phyloP scores from a whole-genome alignment of 2,797 vertebrate species.

The Typhlichthys subterraneus region DNA sequence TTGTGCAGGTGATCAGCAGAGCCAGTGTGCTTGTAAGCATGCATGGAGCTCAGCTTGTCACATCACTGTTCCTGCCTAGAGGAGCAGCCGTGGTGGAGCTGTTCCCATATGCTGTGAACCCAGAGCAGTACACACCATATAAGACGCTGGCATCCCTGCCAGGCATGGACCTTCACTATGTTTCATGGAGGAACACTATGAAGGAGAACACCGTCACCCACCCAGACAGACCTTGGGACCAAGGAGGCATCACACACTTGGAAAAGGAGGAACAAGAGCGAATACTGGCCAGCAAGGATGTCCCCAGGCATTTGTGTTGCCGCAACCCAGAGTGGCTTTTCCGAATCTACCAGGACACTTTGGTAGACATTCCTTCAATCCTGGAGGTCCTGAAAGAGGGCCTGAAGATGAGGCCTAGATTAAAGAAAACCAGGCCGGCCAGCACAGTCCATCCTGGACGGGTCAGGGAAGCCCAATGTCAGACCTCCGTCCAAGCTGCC shows the following conservation, averaged over 20 bases:
- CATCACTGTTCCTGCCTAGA: conserved; percentile 91
- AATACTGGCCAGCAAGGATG: conserved; percentile 88
- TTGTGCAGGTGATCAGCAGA: conserved; percentile 84
- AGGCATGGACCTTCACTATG: conserved; percentile 96
- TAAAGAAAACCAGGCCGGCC: conserved; percentile 80
- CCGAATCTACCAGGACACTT: conserved; percentile 97
- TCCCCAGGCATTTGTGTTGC: conserved; percentile 93
- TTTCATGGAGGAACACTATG: conserved; percentile 88
- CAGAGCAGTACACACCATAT: conserved; percentile 96
- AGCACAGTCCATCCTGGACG: conserved; percentile 89
- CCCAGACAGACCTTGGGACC: conserved; percentile 92
- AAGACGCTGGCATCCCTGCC: conserved; percentile 91
- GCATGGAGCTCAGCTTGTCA: conserved; percentile 95
- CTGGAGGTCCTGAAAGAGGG: conserved; percentile 82
- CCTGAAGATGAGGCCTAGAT: conserved; percentile 81
- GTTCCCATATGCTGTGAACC: conserved; percentile 93
- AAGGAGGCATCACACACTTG: conserved; percentile 92
- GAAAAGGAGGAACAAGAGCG: conserved; percentile 88
- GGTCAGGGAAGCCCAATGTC: conserved; percentile 90
- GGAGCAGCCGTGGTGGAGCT: conserved; percentile 91
- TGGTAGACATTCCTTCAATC: conserved; percentile 88
- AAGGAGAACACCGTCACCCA: conserved; percentile 87
- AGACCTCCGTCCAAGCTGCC: conserved; percentile 87
- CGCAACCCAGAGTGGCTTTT: conserved; percentile 98
- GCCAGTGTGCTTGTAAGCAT: conserved; percentile 94